Evolutionary conservation across 2,797 vertebrate species (phyloP), one percentile per base, ranked within the genome.

Genomic region (Hozukius guyotensis): DNA sequence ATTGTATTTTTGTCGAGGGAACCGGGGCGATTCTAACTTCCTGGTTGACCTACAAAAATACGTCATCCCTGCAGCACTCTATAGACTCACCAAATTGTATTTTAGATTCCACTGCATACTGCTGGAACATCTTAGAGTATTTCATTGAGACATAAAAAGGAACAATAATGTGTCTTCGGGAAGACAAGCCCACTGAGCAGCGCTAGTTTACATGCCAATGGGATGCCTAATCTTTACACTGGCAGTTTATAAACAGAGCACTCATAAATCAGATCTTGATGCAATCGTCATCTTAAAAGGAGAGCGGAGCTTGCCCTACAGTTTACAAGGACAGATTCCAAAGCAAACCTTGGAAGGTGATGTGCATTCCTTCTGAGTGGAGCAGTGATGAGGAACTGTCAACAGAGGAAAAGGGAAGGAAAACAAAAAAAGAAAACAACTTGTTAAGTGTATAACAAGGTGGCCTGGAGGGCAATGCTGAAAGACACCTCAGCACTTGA

Each of bases 381-480:
- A 87, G 88, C 88, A 84, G 91, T 90, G 89, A 94, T 88, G 87
- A 93, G 87, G 88, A 94, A 94, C 93, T 94, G 93, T 95, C 94
- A 93, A 91, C 93, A 89, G 81, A 92, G 88, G 90, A 94, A 93
- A 91, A 85, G 61, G 68, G 86, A 90, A 90, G 85, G 86, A 89
- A 91, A 92, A 91, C 77, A 49, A 92, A 90, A 94, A 62, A 91
- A 89, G 89, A 95, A 95, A 95, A 96, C 91, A 94, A 95, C 93
- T 92, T 93, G 92, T 93, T 94, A 95, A 94, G 93, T 92, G 90
- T 93, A 87, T 93, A 94, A 95, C 94, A 95, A 95, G 94, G 92
- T 93, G 93, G 93, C 94, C 94, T 93, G 87, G 87, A 93, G 94
- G 94, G 93, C 88, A 90, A 92, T 76, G 91, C 91, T 94, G 91